Evolutionary conservation across 2,113 vertebrate genomes (phyloP), one percentile per base, ranked within the genome.

Genomic region (Butorides virescens): DNA sequence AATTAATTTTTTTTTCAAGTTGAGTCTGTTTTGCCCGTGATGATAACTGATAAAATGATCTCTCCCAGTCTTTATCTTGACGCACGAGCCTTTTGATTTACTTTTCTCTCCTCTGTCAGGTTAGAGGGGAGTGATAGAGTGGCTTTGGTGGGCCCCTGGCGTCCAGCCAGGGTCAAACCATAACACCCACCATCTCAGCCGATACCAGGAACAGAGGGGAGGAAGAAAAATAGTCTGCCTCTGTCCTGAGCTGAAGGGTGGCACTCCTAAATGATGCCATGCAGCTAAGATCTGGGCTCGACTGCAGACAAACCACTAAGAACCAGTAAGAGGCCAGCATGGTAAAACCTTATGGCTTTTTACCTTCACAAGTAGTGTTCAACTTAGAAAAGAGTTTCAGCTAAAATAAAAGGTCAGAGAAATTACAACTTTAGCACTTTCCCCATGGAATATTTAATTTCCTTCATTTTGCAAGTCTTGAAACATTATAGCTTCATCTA

Each of bases 231-330:
- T 13, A 46, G 8, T 56, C 77, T 81, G 18, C 12, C 30, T 76
- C 30, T 68, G 17, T 75, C 37, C 47, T 22, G 13, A 88, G 47
- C 16, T 42, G 53, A 46, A 55, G 26, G 5, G 34, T 44, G 7
- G 12, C 56, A 27, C 32, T 46, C 37, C 62, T 52, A n/a, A 84
- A 71, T 0, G 2, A 21, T 47, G 20, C 8, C 53, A 52, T 0
- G 0, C 3, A 72, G 52, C 10, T 19, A 8, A 49, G 46, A 9
- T n/a, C n/a, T 47, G 63, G 4, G 39, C 32, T 75, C 1, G 3
- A 27, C 32, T 55, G 37, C 34, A 50, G 58, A 29, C 32, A 68
- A 61, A 53, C 15, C 17, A 15, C 22, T 26, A n/a, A n/a, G 49
- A 81, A 70, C 25, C 9, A 36, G 50, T 49, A 58, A 81, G 49